Conservation (phyloP, 2,113 vertebrate genomes). For the Protomyctophum bolini region DNA sequence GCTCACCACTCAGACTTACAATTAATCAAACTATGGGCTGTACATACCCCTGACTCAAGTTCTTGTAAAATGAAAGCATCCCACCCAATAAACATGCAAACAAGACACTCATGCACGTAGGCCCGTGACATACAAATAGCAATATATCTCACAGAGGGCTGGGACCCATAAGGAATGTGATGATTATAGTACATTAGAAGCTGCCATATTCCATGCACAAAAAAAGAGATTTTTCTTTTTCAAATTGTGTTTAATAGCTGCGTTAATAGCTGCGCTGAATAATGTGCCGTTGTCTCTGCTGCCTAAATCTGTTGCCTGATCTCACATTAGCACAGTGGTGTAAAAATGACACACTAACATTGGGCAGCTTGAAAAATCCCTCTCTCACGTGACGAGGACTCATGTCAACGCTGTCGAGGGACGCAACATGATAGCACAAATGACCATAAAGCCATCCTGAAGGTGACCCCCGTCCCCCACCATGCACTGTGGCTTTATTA, state of each 20-base stretch:
- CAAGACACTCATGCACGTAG: conserved; percentile 36
- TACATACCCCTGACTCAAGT: conserved; percentile 49
- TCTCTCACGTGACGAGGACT: conserved; percentile 43
- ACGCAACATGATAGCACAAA: conserved; percentile 52
- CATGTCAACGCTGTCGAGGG: conserved; percentile 42
- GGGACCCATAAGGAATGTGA: conserved; percentile 50
- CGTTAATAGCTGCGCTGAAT: conserved; percentile 55
- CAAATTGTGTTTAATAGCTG: conserved; percentile 71
- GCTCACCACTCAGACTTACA: conserved; percentile 25
- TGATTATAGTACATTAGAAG: conserved; percentile 70
- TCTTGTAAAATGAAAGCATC: conserved; percentile 40
- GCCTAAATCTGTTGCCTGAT: conserved; percentile 71
- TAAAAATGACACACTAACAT: conserved; percentile 52
- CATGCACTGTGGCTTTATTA: conserved; percentile 50
- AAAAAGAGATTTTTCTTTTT: conserved; percentile 64
- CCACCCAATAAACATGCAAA: conserved; percentile 48
- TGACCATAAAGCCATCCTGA: conserved; percentile 60
- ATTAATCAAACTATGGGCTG: conserved; percentile 30
- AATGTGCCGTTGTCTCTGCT: conserved; percentile 56
- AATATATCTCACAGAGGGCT: conserved; percentile 53
- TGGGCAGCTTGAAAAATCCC: conserved; percentile 47
- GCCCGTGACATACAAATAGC: conserved; percentile 44
- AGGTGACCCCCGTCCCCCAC: conserved; percentile 72
- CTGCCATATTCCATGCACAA: conserved; percentile 52
- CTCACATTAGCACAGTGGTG: conserved; percentile 66